Base-by-base conservation (phyloP, 2,888 invertebrate genomes). In the Pyrrhia umbra region DNA sequence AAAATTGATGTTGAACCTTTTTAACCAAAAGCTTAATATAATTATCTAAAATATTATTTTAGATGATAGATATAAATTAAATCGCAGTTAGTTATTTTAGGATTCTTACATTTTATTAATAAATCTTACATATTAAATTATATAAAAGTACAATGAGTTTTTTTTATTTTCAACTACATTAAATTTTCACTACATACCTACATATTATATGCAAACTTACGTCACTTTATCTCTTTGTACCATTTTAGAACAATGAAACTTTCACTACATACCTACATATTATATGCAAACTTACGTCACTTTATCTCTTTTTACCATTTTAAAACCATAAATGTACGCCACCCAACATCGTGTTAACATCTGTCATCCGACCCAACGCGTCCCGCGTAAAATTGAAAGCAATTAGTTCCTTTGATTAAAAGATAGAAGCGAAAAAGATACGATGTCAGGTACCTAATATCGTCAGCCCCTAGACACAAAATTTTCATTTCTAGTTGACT, bases 401-500 rank as follows among this genome's bases (percentile, higher is more conserved):
- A 81, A 79, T 80, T 80, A 78, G 65, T 68, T 73, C 55, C 79
- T 68, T 73, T 79, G 67, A 75, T 73, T 80, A 78, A 80, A 79
- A 80, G 66, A 75, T 71, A 64, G 70, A 30, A 68, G 39, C 46
- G 25, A 50, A 80, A 80, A 66, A 57, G 71, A 45, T 49, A 30
- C 27, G 47, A 59, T 71, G 60, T 62, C 66, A 72, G 76, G 73
- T 66, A 30, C 30, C 47, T 42, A 77, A 80, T 73, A 80, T 55
- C 65, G 63, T 60, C 37, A 68, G 55, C 34, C 23, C 47, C 47
- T 68, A 68, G 70, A 67, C 55, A 57, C 68, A 71, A 77, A 72
- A 73, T 80, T 79, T 84, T 82, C 80, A 83, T 85, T 81, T 79
- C 71, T 65, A 73, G 76, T 75, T 71, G 72, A 77, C 83, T 83